Conservation (phyloP, 2,797 vertebrate genomes). For the Hyperoplus immaculatus region DNA sequence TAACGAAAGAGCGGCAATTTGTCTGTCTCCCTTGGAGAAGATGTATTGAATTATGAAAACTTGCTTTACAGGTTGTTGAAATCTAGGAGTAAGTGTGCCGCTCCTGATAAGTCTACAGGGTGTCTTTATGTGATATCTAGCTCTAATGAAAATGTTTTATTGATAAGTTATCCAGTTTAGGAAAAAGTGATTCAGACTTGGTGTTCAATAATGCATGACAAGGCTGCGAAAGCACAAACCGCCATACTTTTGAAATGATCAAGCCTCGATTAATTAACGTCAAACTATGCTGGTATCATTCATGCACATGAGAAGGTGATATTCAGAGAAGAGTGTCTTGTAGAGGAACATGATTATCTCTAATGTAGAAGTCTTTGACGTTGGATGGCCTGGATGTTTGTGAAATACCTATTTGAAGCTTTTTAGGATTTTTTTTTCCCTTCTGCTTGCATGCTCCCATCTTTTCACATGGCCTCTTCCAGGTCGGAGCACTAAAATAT, state of each 20-base stretch:
- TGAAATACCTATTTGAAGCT: neutral
- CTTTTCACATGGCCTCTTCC: neutral
- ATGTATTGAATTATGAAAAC: conserved; percentile 4
- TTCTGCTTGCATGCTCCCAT: neutral
- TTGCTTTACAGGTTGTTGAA: conserved; percentile 7
- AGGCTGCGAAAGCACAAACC: neutral
- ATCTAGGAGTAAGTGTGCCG: neutral
- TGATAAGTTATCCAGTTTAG: conserved; percentile 1
- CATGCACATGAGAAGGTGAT: neutral
- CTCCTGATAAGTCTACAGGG: neutral
- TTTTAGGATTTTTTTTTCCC: neutral
- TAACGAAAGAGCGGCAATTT: conserved; percentile 6
- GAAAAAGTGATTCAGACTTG: neutral
- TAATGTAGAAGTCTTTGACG: neutral
- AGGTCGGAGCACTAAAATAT: conserved; percentile 8
- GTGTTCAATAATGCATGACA: neutral
- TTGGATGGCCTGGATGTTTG: neutral
- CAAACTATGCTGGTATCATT: neutral
- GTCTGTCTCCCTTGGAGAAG: conserved; percentile 20
- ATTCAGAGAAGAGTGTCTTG: neutral
- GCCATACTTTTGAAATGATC: neutral
- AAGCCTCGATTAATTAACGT: neutral
- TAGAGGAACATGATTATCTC: neutral
- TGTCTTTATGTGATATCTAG: neutral
- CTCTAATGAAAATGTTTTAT: conserved; percentile 11